These are phyloP conservation scores for Himalopsyche japonica DNA, from an alignment of 2,888 invertebrate species.

Conservation along the genomic window DNA sequence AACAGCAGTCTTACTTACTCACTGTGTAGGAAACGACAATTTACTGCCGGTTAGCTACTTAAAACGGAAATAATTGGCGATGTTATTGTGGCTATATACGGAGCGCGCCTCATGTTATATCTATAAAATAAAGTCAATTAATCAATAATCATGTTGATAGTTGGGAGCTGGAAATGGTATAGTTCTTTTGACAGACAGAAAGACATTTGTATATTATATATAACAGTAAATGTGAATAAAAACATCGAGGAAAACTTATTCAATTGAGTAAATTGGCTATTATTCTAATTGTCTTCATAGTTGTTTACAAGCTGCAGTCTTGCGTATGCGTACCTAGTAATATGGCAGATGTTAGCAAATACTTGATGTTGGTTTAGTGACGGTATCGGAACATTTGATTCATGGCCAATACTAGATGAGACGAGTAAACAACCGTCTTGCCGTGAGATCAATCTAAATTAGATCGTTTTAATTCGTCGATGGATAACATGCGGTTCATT, in stretches of 20 bases:
- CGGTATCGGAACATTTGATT: not conserved
- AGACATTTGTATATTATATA: too few relatives aligned
- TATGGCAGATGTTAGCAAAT: not conserved
- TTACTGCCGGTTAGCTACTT: too few relatives aligned
- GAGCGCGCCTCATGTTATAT: too few relatives aligned
- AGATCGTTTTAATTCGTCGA: not conserved
- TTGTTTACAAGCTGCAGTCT: not conserved
- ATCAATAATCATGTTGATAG: too few relatives aligned
- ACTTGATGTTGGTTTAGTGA: not conserved
- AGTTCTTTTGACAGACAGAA: too few relatives aligned
- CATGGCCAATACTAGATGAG: not conserved
- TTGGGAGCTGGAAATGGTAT: too few relatives aligned
- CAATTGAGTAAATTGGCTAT: not conserved
- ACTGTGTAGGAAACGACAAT: too few relatives aligned
- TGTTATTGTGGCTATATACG: too few relatives aligned
- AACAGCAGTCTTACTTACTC: too few relatives aligned
- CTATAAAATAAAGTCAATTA: too few relatives aligned
- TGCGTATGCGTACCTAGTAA: not conserved
- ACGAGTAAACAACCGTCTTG: not conserved
- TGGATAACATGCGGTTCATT: not conserved
- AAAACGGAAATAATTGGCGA: too few relatives aligned
- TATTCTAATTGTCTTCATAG: not conserved
- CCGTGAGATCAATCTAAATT: not conserved
- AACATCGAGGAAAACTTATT: not conserved
- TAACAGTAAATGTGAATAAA: not conserved